A percentile compares a stretch with the other conserved stretches of the same genome.
These are phyloP conservation scores for Diadegma fenestrale DNA, from an alignment of 2,888 invertebrate species.

Conservation along the genomic window DNA sequence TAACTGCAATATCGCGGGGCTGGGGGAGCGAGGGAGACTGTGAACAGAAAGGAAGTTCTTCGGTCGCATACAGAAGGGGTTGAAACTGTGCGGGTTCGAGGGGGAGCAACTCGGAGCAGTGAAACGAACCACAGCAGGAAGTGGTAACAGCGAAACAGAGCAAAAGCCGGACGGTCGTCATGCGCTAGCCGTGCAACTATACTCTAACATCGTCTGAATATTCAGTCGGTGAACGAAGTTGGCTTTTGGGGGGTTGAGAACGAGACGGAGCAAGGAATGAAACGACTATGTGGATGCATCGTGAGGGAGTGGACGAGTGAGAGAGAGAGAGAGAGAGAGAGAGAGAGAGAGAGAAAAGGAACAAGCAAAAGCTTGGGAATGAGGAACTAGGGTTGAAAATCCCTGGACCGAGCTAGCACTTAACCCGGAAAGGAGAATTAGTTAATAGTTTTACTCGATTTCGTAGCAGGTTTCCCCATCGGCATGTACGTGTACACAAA, in stretches of 20 bases:
- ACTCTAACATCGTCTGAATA: conserved; percentile 59
- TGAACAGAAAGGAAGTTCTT: conserved; percentile 53
- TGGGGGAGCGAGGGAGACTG: conserved; percentile 20
- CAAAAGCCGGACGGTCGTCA: conserved; percentile 63
- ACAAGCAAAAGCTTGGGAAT: conserved; percentile 45
- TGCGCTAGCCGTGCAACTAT: conserved; percentile 35
- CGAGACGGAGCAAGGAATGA: conserved; percentile 47
- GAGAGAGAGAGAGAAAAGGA: conserved; percentile 23
- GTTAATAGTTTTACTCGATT: conserved; percentile 72
- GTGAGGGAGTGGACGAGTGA: neutral
- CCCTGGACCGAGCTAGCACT: conserved; percentile 58
- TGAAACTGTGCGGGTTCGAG: conserved; percentile 27
- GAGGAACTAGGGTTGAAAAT: conserved; percentile 48
- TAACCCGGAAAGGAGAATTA: conserved; percentile 71
- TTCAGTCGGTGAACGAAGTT: conserved; percentile 64
- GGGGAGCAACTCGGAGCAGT: neutral
- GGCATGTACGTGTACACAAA: conserved; percentile 23
- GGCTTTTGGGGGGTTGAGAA: conserved; percentile 50
- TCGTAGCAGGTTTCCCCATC: conserved; percentile 39
- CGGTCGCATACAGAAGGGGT: conserved; percentile 40
- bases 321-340: conserved; percentile 36
- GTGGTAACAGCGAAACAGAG: conserved; percentile 66
- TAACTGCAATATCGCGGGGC: conserved; percentile 48
- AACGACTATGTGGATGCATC: conserved; percentile 22
- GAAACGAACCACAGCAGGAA: conserved; percentile 63